A percentile compares a stretch with the other conserved stretches of the same genome.
phyloP scores from a whole-genome alignment of 2,888 invertebrate genomes.

The Caenorhabditis drosophilae region DNA sequence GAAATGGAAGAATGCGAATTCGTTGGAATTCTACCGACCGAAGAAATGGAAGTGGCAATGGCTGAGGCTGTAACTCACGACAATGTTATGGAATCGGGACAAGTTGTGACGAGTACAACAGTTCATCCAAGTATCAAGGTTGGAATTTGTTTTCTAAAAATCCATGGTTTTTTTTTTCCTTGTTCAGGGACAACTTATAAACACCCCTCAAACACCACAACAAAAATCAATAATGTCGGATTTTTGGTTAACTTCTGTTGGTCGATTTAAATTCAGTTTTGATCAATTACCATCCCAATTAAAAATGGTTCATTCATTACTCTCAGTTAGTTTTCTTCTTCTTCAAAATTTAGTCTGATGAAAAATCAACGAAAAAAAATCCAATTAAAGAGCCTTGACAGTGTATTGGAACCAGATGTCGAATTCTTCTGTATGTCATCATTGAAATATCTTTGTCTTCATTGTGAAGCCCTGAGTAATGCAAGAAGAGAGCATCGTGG shows the following conservation, averaged over 20 bases:
- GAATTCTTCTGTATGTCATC: conserved; percentile 90
- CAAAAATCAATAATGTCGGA: conserved; percentile 24
- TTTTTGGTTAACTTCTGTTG: conserved; percentile 91
- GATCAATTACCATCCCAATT: conserved; percentile 88
- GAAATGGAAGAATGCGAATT: conserved; percentile 82
- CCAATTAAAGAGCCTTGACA: conserved; percentile 70
- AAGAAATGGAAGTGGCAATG: conserved; percentile 78
- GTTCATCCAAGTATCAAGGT: conserved; percentile 73
- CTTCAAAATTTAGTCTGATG: not conserved
- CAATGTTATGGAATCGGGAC: conserved; percentile 78
- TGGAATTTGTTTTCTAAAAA: too few species aligned
- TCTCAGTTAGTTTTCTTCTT: conserved; percentile 77
- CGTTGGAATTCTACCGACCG: conserved; percentile 83
- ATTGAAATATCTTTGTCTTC: conserved; percentile 86
- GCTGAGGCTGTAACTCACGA: conserved; percentile 87
- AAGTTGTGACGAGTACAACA: conserved; percentile 80
- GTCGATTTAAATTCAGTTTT: conserved; percentile 87
- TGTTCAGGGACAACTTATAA: conserved; percentile 20
- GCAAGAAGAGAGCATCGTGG: conserved; percentile 81
- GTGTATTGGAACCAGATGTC: conserved; percentile 82
- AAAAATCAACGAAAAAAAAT: not conserved
- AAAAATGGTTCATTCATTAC: conserved; percentile 87
- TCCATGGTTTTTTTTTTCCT: too few species aligned
- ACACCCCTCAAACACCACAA: conserved; percentile 29
- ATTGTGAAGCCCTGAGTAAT: conserved; percentile 88